These are phyloP conservation scores for Dipodomys ordii DNA, from an alignment of 2,113 vertebrate species.

Conservation along the genomic window DNA sequence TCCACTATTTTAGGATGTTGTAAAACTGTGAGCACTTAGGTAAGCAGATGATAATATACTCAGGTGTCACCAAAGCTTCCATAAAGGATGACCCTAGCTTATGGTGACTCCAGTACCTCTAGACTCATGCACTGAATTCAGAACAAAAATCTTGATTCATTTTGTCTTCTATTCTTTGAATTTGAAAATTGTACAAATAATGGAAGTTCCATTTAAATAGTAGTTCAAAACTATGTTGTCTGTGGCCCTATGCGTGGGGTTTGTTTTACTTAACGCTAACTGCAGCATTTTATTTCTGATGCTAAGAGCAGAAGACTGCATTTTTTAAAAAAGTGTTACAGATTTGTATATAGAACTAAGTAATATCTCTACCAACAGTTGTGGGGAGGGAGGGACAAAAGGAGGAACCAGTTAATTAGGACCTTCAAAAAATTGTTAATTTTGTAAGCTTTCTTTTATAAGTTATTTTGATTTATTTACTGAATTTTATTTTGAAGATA, in stretches of 20 bases:
- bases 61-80: background rate
- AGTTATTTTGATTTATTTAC: slow-evolving; percentile 78
- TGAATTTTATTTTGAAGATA: slow-evolving; percentile 80
- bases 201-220: slow-evolving; percentile 47
- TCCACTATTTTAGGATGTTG: slow-evolving; percentile 3
- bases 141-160: slow-evolving; percentile 71
- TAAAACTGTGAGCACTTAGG: background rate
- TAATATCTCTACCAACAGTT: slow-evolving; percentile 62
- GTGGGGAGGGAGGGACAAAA: background rate
- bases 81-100: slow-evolving; percentile 13
- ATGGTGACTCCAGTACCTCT: slow-evolving; percentile 48
- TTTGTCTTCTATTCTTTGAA: slow-evolving; percentile 66
- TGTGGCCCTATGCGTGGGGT: slow-evolving; percentile 50
- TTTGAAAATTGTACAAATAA: slow-evolving; percentile 53
- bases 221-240: slow-evolving; percentile 54
- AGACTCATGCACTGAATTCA: slow-evolving; percentile 65
- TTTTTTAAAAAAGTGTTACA: slow-evolving; percentile 65
- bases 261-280: slow-evolving; percentile 11
- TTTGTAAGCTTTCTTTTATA: slow-evolving; percentile 80
- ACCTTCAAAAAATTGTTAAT: slow-evolving; percentile 74
- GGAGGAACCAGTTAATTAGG: slow-evolving; percentile 78
- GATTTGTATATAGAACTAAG: slow-evolving; percentile 72
- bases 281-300: slow-evolving; percentile 50
- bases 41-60: slow-evolving; percentile 8
- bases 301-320: slow-evolving; percentile 66